Percentiles rank a stretch among this genome's conserved stretches.
phyloP scores from a whole-genome alignment of 2,888 invertebrate species.

The Protophormia terraenovae region DNA sequence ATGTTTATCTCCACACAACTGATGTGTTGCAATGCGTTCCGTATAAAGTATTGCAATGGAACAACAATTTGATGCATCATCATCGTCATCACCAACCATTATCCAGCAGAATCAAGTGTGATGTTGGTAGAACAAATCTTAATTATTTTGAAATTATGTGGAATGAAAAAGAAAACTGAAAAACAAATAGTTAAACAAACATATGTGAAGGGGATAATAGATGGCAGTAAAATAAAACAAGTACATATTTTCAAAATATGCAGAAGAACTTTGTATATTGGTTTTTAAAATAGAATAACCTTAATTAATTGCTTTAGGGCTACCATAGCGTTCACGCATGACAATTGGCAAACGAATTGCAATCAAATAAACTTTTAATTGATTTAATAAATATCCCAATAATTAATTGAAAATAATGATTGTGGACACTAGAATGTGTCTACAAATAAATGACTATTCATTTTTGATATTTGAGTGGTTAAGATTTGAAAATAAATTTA shows the following conservation, averaged over 20 bases:
- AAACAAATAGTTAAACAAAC: background rate
- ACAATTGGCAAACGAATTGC: background rate
- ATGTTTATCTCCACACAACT: background rate
- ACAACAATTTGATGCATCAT: background rate
- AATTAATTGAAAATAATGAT: background rate
- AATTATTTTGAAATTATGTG: slow-evolving; percentile 52
- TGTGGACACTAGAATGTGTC: background rate
- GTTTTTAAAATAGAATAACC: too few species aligned
- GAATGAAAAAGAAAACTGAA: background rate
- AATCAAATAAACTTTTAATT: slow-evolving; percentile 21
- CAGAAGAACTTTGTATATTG: too few species aligned
- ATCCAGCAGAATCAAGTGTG: background rate
- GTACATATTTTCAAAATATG: background rate
- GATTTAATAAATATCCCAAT: background rate
- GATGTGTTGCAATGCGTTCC: background rate
- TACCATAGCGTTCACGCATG: background rate
- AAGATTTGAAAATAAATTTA: background rate
- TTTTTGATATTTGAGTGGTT: background rate
- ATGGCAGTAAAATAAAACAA: too few species aligned
- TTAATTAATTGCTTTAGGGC: too few species aligned
- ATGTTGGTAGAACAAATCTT: slow-evolving; percentile 20
- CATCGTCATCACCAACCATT: background rate
- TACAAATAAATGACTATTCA: background rate
- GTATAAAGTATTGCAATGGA: background rate
- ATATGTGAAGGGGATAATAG: too few species aligned